phyloP scores from a whole-genome alignment of 2,113 vertebrate genomes.

The Salminus brasiliensis region DNA sequence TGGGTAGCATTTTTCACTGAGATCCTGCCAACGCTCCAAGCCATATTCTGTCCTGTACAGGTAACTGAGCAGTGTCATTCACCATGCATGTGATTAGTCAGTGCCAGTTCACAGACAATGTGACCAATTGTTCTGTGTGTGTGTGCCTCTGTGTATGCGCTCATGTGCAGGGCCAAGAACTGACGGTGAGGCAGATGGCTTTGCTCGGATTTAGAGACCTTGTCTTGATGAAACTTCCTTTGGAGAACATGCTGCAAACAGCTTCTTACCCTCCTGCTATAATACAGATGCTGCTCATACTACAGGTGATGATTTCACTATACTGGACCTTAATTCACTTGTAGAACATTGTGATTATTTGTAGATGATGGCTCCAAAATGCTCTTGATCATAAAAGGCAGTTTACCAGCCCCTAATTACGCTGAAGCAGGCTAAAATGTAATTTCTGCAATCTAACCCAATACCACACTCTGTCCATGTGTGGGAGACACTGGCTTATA shows the following conservation, averaged over 20 bases:
- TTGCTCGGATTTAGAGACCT: conserved; percentile 91
- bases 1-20: conserved; percentile 94
- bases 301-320: conserved; percentile 78
- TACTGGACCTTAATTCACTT: background rate
- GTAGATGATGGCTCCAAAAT: background rate
- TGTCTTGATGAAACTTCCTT: conserved; percentile 86
- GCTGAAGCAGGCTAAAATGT: background rate
- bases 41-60: conserved; percentile 96
- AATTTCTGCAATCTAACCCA: background rate
- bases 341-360: background rate
- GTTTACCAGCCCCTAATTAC: background rate
- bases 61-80: conserved; percentile 65
- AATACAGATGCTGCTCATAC: conserved; percentile 91
- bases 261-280: conserved; percentile 78
- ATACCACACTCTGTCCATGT: background rate
- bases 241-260: conserved; percentile 80
- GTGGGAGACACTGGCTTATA: background rate
- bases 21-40: conserved; percentile 92
- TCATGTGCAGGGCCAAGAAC: conserved; percentile 85
- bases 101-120: background rate
- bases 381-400: background rate
- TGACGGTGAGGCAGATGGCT: conserved; percentile 92
- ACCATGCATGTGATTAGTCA: conserved; percentile 6
- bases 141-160: conserved; percentile 18
- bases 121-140: conserved; percentile 28